Evolutionary conservation across 2,888 invertebrate genomes (phyloP).

Genomic region (Notocelia uddmanniana): DNA sequence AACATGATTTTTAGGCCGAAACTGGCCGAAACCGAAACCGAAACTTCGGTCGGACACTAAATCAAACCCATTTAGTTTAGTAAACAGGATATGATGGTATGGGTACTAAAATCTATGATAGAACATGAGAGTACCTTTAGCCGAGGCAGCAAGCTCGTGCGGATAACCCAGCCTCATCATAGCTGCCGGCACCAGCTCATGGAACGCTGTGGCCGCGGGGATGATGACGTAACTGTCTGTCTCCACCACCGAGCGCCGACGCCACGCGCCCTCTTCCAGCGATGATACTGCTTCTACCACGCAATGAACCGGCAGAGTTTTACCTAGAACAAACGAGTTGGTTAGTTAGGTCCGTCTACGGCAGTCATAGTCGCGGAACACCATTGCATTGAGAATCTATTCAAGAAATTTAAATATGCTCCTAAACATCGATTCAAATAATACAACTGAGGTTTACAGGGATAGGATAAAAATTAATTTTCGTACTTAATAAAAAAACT

Average conservation of each 20-base stretch:
- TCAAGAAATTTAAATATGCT: no score
- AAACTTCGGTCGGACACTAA: no score
- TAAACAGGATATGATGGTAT: no score
- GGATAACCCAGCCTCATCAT: conserved; percentile 96
- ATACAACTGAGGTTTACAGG: no score
- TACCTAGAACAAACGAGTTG: conserved; percentile 65
- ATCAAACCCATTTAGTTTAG: no score
- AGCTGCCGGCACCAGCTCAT: conserved; percentile 96
- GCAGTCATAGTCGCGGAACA: no score
- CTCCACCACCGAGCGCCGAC: conserved; percentile 91
- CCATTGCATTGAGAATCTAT: no score
- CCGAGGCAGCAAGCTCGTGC: conserved; percentile 92
- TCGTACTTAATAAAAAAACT: no score
- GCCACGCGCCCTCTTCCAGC: conserved; percentile 87
- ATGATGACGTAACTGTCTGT: conserved; percentile 98
- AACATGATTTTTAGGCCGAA: no score
- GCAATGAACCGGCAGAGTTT: conserved; percentile 96
- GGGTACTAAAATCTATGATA: no score
- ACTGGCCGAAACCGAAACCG: no score
- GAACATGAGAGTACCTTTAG: conserved; percentile 87
- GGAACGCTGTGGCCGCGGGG: conserved; percentile 95
- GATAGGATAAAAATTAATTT: no score
- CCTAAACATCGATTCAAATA: not conserved
- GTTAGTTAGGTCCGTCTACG: conserved; percentile 2
- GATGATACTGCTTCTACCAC: conserved; percentile 95